These are phyloP conservation scores for Empis stercorea DNA, from an alignment of 2,888 invertebrate genomes.

Conservation along the genomic window DNA sequence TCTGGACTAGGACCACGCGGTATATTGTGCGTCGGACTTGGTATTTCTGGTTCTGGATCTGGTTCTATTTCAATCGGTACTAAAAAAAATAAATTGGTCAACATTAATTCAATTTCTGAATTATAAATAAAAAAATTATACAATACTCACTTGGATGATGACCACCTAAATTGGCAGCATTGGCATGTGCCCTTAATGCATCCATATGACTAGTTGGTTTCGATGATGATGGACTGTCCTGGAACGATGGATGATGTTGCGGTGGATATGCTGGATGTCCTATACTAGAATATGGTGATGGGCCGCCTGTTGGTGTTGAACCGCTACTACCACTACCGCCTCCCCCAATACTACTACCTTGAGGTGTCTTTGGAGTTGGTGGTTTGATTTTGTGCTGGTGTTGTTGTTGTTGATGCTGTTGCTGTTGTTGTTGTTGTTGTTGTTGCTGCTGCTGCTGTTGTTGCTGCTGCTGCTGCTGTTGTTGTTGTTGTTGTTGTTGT, in stretches of 20 bases:
- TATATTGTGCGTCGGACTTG: slow-evolving; percentile 63
- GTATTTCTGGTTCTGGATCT: slow-evolving; percentile 62
- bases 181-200: slow-evolving; percentile 61
- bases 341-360: slow-evolving; percentile 26
- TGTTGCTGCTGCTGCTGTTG: slow-evolving; percentile 21
- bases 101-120: not conserved
- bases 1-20: slow-evolving; percentile 80
- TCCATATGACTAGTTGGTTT: slow-evolving; percentile 55
- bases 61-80: slow-evolving; percentile 41
- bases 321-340: slow-evolving; percentile 21
- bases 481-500: slow-evolving; percentile 19
- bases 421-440: slow-evolving; percentile 21
- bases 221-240: slow-evolving; percentile 54
- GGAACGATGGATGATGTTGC: slow-evolving; percentile 47
- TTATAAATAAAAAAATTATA: slow-evolving; percentile 15
- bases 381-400: slow-evolving; percentile 31
- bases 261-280: slow-evolving; percentile 28
- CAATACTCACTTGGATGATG: slow-evolving; percentile 36
- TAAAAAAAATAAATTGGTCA: slow-evolving; percentile 13
- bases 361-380: slow-evolving; percentile 37
- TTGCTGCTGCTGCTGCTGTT: slow-evolving; percentile 19
- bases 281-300: slow-evolving; percentile 30
- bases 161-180: slow-evolving; percentile 41
- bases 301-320: slow-evolving; percentile 26
- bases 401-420: slow-evolving; percentile 22